These are phyloP conservation scores for Oxygymnocypris stewartii DNA, from an alignment of 2,113 vertebrate genomes.

Conservation along the genomic window DNA sequence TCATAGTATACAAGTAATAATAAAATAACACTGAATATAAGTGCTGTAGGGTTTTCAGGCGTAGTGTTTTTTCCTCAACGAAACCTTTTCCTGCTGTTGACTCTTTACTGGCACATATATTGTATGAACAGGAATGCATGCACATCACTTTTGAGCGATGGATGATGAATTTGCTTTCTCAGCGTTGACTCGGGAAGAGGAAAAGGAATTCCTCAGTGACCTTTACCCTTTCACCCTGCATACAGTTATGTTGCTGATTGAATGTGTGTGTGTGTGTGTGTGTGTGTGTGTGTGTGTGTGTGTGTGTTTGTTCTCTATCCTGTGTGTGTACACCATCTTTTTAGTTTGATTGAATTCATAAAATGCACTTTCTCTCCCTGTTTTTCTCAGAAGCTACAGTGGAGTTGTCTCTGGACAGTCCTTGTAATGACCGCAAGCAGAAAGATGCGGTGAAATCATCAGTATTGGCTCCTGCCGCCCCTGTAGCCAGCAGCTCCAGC, in stretches of 20 bases:
- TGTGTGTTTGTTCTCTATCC: no score
- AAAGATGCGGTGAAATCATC: conserved; percentile 70
- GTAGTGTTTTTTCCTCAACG: neutral
- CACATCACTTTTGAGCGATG: conserved; percentile 13
- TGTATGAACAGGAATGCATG: neutral
- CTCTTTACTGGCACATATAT: neutral
- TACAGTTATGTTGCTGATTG: neutral
- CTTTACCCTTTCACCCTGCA: neutral
- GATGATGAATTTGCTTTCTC: conserved; percentile 21
- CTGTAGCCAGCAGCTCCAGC: conserved; percentile 66
- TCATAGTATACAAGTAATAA: neutral
- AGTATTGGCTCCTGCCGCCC: conserved; percentile 68
- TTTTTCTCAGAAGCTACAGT: conserved; percentile 87
- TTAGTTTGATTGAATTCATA: neutral
- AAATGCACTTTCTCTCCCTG: conserved; percentile 35
- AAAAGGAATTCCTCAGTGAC: neutral
- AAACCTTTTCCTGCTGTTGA: conserved; percentile 17
- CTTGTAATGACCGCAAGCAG: conserved; percentile 82
- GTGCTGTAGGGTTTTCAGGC: neutral
- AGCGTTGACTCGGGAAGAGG: conserved; percentile 26
- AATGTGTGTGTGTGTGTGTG: neutral
- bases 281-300: neutral
- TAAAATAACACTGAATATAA: neutral
- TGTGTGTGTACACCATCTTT: neutral
- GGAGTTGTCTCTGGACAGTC: conserved; percentile 89